A percentile compares a stretch with the other conserved stretches of the same genome.
These are phyloP conservation scores for Rhinogobius similis DNA, from an alignment of 2,113 vertebrate species.

Conservation along the genomic window DNA sequence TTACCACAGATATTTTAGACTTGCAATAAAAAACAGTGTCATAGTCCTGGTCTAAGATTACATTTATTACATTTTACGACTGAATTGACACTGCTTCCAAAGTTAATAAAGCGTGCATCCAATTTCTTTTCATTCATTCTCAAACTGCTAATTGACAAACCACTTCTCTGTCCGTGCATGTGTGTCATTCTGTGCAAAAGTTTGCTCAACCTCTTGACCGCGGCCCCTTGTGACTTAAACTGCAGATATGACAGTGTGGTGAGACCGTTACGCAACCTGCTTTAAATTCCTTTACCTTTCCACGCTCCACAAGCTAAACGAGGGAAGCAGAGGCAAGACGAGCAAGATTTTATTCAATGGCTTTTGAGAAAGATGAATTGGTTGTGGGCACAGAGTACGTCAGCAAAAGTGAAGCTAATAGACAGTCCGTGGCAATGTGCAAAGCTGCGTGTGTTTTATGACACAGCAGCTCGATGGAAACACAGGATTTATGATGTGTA, in stretches of 20 bases:
- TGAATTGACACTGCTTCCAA: too few species aligned
- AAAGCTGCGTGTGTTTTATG: slow-evolving; percentile 16
- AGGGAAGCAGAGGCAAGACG: slow-evolving; percentile 32
- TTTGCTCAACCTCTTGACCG: slow-evolving; percentile 62
- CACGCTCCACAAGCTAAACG: slow-evolving; percentile 32
- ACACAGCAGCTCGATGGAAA: slow-evolving; percentile 23
- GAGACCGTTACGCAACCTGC: slow-evolving; percentile 41
- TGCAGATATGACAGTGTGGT: slow-evolving; percentile 30
- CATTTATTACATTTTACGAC: too few species aligned
- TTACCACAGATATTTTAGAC: too few species aligned
- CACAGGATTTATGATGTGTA: slow-evolving; percentile 20
- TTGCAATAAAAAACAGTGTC: too few species aligned
- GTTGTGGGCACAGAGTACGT: slow-evolving; percentile 38
- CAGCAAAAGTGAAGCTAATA: slow-evolving; percentile 43
- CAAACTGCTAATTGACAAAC: not conserved
- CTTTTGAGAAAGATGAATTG: slow-evolving; percentile 46
- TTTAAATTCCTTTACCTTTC: slow-evolving; percentile 10
- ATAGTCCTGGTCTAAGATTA: too few species aligned
- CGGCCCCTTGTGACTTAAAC: slow-evolving; percentile 39
- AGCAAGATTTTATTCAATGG: slow-evolving; percentile 9
- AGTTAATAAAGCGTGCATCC: too few species aligned
- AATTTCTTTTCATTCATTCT: too few species aligned
- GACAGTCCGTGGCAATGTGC: slow-evolving; percentile 49
- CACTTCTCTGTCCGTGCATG: slow-evolving; percentile 28
- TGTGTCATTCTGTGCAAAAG: slow-evolving; percentile 43